Evolutionary conservation across 2,113 vertebrate genomes (phyloP), one percentile per base, ranked within the genome.

Genomic region (Pontoporia blainvillei): DNA sequence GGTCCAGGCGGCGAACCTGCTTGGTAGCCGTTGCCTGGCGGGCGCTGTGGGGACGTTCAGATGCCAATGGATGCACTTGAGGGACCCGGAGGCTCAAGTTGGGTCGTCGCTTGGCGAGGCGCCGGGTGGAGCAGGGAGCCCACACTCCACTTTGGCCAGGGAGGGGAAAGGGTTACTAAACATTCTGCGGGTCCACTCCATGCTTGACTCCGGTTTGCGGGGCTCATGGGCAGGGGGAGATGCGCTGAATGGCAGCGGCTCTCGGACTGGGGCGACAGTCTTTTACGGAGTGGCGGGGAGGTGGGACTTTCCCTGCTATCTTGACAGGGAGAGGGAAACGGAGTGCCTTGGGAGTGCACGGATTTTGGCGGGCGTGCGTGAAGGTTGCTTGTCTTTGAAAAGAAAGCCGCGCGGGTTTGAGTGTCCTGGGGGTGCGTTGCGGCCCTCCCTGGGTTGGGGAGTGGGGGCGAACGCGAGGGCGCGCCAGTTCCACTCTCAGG

Each of bases 381-480:
- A n/a, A 27, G 39, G 46, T 87, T 41, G 81, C 83, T 54, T 44
- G 34, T 87, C 78, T 94, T 96, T 92, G 92, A 91, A 93, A 91
- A 85, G 83, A 84, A 86, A 92, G 88, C 62, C 5, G 75, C 75
- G 12, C 27, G 46, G 27, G 21, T 92, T 90, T 75, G 44, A 39
- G 13, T 1, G 36, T 87, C 39, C 8, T 59, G n/a, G 34, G 17
- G 61, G 41, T 39, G 93, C 18, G 36, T 17, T 41, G 62, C 46
- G 31, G 73, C 59, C 61, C 15, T 59, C 61, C 59, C 7, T 20
- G 59, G 12, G 31, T 31, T 71, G 9, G 14, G 17, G 13, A 21
- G 25, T 25, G 36, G 89, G 64, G 34, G 20, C 49, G 20, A 67
- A 67, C 4, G 9, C 14, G 18, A 41, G n/a, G 46, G 39, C 25